Conservation (phyloP, 1,140 invertebrate genomes). For the Drosophila ambigua region DNA sequence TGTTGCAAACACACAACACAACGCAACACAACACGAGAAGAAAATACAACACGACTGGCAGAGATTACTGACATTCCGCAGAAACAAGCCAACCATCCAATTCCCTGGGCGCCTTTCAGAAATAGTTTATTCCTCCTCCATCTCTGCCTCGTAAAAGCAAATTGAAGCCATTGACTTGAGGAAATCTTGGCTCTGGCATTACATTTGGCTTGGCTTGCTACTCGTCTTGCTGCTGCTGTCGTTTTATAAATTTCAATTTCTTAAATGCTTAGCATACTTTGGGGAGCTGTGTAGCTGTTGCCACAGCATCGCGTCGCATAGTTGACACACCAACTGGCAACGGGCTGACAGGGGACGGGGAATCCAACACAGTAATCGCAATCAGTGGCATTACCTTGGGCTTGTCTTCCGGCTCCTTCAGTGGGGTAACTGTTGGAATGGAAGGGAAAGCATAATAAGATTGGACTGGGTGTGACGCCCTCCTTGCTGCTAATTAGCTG, state of each 20-base stretch:
- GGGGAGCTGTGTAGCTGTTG: slow-evolving; percentile 27
- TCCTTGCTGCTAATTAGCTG: slow-evolving; percentile 18
- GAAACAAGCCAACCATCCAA: slow-evolving; percentile 46
- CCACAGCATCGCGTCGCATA: slow-evolving; percentile 15
- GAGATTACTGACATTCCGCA: slow-evolving; percentile 27
- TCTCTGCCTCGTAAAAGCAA: slow-evolving; percentile 62
- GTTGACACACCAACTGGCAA: slow-evolving; percentile 16
- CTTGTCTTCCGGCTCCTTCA: slow-evolving; percentile 10
- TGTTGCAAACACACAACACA: slow-evolving; percentile 48
- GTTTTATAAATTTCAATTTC: slow-evolving; percentile 82
- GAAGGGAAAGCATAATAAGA: slow-evolving; percentile 29
- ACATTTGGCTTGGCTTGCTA: slow-evolving; percentile 47
- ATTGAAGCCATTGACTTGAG: slow-evolving; percentile 77
- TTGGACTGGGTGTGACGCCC: slow-evolving; percentile 11
- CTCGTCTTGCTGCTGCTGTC: slow-evolving; percentile 15
- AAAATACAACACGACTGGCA: slow-evolving; percentile 2
- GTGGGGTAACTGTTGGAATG: background rate
- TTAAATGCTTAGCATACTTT: slow-evolving; percentile 76
- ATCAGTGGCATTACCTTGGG: slow-evolving; percentile 68
- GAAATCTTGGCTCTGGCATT: slow-evolving; percentile 59
- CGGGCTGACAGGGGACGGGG: slow-evolving; percentile 14
- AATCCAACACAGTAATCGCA: slow-evolving; percentile 51
- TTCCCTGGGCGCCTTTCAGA: background rate
- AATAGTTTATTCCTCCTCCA: slow-evolving; percentile 41
- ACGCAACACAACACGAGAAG: slow-evolving; percentile 25